Evolutionary conservation across 2,113 vertebrate genomes (phyloP).

Genomic region (Seriola dumerili): DNA sequence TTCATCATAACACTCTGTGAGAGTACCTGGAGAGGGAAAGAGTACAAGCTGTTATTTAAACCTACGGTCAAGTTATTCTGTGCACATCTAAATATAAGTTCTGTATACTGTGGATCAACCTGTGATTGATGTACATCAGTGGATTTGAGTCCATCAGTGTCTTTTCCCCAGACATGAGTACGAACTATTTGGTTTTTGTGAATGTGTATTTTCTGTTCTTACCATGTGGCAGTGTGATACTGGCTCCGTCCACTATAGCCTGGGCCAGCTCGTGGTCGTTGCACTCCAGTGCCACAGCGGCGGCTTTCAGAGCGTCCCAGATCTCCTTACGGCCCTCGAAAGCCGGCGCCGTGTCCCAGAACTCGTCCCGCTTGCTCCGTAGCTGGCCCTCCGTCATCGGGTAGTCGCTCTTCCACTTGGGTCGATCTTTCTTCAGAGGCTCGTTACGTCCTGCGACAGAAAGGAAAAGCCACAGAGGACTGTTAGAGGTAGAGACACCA

Average conservation of each 20-base stretch:
- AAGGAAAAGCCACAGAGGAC: background rate
- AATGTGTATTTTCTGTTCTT: conserved; percentile 55
- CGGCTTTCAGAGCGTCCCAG: conserved; percentile 98
- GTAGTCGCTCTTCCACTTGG: conserved; percentile 98
- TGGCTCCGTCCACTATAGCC: conserved; percentile 97
- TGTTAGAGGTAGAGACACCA: background rate
- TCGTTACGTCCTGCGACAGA: conserved; percentile 90
- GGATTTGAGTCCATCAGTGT: background rate
- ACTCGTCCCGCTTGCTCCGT: conserved; percentile 97
- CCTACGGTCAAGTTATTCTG: background rate
- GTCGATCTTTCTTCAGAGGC: conserved; percentile 95
- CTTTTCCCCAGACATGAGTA: too few relatives aligned
- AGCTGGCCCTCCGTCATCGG: conserved; percentile 98
- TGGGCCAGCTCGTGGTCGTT: conserved; percentile 96
- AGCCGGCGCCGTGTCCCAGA: conserved; percentile 98
- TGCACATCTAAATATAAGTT: background rate
- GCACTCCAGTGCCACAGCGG: conserved; percentile 92
- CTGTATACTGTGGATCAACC: background rate
- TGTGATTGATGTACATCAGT: too few relatives aligned
- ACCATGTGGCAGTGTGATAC: conserved; percentile 98
- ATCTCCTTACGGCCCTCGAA: conserved; percentile 99
- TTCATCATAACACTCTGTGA: conserved; percentile 97
- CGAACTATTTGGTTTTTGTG: background rate
- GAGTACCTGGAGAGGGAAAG: conserved; percentile 86
- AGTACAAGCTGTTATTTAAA: background rate